A percentile compares a stretch with the other conserved stretches of the same genome.
Conservation (phyloP, 2,888 invertebrate genomes). For the Pyrrhosoma nymphula region DNA sequence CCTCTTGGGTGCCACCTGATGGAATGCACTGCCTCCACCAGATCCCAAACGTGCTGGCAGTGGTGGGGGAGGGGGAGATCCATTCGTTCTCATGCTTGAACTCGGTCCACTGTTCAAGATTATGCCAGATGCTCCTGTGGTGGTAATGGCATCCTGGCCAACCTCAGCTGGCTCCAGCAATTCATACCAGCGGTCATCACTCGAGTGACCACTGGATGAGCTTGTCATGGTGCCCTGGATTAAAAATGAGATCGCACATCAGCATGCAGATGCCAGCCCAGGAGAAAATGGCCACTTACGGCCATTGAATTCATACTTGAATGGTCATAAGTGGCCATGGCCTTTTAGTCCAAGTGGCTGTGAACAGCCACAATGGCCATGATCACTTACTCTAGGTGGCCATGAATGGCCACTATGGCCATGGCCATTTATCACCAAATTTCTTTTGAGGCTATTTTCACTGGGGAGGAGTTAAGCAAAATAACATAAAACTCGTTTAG, state of each 20-base stretch:
- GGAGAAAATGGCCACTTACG: slow-evolving; percentile 70
- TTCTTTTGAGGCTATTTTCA: no score
- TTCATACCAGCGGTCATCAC: slow-evolving; percentile 83
- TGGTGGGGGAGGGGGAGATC: slow-evolving; percentile 78
- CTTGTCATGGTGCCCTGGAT: slow-evolving; percentile 82
- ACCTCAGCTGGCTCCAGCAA: slow-evolving; percentile 74
- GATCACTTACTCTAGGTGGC: no score
- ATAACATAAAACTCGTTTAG: no score
- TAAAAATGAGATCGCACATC: not conserved
- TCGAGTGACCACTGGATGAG: slow-evolving; percentile 83
- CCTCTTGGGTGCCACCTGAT: slow-evolving; percentile 70
- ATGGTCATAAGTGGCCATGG: not conserved
- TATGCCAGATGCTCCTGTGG: slow-evolving; percentile 77
- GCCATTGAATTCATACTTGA: not conserved
- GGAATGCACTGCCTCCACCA: slow-evolving; percentile 71
- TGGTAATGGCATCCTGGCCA: slow-evolving; percentile 70
- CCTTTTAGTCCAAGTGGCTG: no score
- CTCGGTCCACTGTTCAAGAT: slow-evolving; percentile 57
- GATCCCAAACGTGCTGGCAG: slow-evolving; percentile 78
- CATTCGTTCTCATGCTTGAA: slow-evolving; percentile 27
- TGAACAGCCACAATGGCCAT: no score
- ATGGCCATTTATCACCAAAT: no score
- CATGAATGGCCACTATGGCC: no score
- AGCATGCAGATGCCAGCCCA: not conserved
- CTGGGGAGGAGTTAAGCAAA: no score